Evolutionary conservation across 1,140 invertebrate species (phyloP).

Genomic region (Drosophila parvula): DNA sequence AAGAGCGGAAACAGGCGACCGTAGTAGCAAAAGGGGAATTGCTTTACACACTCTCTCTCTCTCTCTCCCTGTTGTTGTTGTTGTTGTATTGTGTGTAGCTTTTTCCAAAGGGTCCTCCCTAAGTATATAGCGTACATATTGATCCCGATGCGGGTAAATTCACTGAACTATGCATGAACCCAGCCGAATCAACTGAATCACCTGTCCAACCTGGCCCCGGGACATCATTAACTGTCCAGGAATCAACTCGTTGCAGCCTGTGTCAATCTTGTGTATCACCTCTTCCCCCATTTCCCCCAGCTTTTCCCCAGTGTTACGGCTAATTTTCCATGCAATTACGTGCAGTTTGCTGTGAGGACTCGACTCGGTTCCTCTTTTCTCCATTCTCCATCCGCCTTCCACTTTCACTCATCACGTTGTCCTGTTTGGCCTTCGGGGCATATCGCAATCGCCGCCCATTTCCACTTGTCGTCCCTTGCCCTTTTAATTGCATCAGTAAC

Average conservation of each 20-base stretch:
- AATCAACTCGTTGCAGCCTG: conserved; percentile 13
- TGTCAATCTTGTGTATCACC: conserved; percentile 9
- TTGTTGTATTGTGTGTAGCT: conserved; percentile 12
- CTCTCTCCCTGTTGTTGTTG: neutral
- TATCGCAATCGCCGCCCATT: conserved; percentile 19
- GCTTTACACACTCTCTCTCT: neutral
- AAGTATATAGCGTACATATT: conserved; percentile 21
- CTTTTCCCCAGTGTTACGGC: conserved; percentile 27
- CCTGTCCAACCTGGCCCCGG: conserved; percentile 13
- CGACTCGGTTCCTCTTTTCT: conserved; percentile 9
- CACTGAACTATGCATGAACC: conserved; percentile 42
- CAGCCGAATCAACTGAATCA: conserved; percentile 17
- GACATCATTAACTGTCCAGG: conserved; percentile 42
- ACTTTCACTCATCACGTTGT: conserved; percentile 42
- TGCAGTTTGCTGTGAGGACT: conserved; percentile 32
- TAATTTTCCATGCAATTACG: conserved; percentile 78
- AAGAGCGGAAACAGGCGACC: conserved; percentile 3
- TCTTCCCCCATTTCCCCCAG: neutral
- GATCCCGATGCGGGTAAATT: conserved; percentile 37
- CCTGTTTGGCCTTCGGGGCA: conserved; percentile 40
- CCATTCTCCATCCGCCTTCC: conserved; percentile 4
- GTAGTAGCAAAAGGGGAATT: neutral
- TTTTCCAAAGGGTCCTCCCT: neutral
- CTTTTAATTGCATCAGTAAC: conserved; percentile 78
- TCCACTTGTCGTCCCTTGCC: conserved; percentile 1